Base-by-base conservation (phyloP, 2,888 invertebrate genomes). In the Macaria notata region DNA sequence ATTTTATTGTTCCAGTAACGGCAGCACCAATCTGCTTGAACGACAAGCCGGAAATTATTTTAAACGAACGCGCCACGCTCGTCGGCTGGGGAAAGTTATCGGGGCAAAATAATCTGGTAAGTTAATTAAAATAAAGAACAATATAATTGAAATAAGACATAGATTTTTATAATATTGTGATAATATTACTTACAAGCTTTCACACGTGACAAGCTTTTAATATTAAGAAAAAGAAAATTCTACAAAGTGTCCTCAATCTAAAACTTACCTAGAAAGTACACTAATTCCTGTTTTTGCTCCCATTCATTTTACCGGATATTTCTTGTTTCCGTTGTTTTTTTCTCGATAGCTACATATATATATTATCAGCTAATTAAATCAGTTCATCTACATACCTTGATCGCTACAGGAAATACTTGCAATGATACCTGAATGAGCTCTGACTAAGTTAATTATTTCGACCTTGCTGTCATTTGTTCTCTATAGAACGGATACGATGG, bases 1-100 rank as follows among this genome's bases (percentile, higher is more conserved):
- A n/a, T n/a, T 36, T 36, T 36, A 6, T 67, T 81, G 85, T 83
- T 80, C 63, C 86, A 96, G 96, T 95, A 76, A 95, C 95, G 68
- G 94, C 94, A 0, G 96, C 96, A 69, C 96, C 96, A 66, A 93
- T 96, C 70, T 96, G 96, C 76, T 79, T 95, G 66, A 88, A 95
- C 63, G 94, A 94, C 51, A 95, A 95, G 76, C 95, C 96, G 72
- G 94, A 96, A 82, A 94, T 96, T 53, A 78, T 94, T 59, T 79
- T 88, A 64, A 84, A 89, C 63, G 86, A 92, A 66, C 89, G 93
- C 83, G 95, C 93, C n/a, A 77, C 88, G 63, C 89, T 95, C 30
- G 93, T 94, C 51, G 95, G 95, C 29, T 95, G 95, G 95, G 96
- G 96, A 47, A 95, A 95, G 86, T 84, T 94, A 67, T 95, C 95